Evolutionary conservation across 2,888 invertebrate species (phyloP), one percentile per base, ranked within the genome.

Genomic region (Diarsia dahlii): DNA sequence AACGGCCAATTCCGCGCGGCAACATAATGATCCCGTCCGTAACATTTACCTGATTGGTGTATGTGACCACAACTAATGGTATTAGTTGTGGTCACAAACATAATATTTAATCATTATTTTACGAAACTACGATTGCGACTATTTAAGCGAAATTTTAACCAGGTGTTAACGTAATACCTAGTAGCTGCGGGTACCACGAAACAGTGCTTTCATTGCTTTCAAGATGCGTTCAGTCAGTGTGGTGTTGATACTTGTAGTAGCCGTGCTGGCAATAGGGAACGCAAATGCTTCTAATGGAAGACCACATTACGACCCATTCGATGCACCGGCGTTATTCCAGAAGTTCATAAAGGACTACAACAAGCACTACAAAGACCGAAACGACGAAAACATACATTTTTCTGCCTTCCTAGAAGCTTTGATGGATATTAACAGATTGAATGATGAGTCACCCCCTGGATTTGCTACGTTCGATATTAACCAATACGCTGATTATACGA

Each of bases 401-500:
- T 5, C 6, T 39, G 39, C 39, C 39, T 39, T 39, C 8, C 6
- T 39, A 5, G 6, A 39, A 39, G 8, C 39, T 39, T 39, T 39
- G 39, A 39, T 8, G 6, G 39, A 39, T 1, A 39, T 39, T 39
- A 39, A 39, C 39, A 39, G 39, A 39, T 39, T 39, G 39, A 39
- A 39, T 39, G 39, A 39, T 39, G 39, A 39, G 39, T 39, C 39
- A 39, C 39, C 8, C 48, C 20, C n/a, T 54, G 28, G 28, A 28
- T 28, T 28, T 28, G 85, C 90, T 5, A 85, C 80, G 10, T 92
- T 80, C 69, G 91, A 82, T 28, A 89, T 93, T 39, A 93, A 91
- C 52, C 69, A 90, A 70, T 91, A 91, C 12, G 81, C 94, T 12
- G 94, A 93, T 84, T 90, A 89, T 39, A 92, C 93, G 0, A 73